Evolutionary conservation across 2,113 vertebrate genomes (phyloP).

Genomic region (Candoia aspera): DNA sequence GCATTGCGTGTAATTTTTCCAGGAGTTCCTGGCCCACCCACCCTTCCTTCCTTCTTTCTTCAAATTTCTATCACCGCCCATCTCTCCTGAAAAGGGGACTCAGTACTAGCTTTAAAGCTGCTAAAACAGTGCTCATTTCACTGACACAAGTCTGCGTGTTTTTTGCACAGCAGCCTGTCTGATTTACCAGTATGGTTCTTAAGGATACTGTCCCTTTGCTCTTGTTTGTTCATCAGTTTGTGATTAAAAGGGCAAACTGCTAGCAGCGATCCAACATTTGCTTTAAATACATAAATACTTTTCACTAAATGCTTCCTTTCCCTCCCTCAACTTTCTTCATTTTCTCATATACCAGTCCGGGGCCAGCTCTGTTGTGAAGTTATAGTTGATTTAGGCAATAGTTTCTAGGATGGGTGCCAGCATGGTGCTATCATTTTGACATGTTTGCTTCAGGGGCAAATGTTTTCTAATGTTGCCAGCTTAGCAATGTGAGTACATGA

Average conservation of each 20-base stretch:
- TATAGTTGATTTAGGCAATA: neutral
- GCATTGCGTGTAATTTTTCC: constrained; percentile 11
- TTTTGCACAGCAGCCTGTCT: neutral
- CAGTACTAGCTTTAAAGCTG: neutral
- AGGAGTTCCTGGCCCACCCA: constrained; percentile 13
- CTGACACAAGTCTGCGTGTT: neutral
- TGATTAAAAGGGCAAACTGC: neutral
- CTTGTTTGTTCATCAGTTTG: neutral
- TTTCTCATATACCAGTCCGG: neutral
- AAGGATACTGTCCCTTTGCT: neutral
- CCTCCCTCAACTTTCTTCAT: neutral
- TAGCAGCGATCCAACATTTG: neutral
- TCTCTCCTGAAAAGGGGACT: too few species aligned
- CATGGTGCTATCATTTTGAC: neutral
- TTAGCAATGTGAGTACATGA: neutral
- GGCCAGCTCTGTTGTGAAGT: neutral
- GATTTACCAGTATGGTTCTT: neutral
- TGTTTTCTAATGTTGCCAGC: neutral
- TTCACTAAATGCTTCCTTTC: neutral
- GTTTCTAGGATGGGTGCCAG: neutral
- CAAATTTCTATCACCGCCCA: too few species aligned
- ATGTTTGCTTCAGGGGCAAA: neutral
- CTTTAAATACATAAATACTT: neutral
- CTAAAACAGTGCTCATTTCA: neutral
- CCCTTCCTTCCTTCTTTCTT: too few species aligned